Evolutionary conservation across 2,113 vertebrate genomes (phyloP).

Genomic region (Neoarius graeffei): DNA sequence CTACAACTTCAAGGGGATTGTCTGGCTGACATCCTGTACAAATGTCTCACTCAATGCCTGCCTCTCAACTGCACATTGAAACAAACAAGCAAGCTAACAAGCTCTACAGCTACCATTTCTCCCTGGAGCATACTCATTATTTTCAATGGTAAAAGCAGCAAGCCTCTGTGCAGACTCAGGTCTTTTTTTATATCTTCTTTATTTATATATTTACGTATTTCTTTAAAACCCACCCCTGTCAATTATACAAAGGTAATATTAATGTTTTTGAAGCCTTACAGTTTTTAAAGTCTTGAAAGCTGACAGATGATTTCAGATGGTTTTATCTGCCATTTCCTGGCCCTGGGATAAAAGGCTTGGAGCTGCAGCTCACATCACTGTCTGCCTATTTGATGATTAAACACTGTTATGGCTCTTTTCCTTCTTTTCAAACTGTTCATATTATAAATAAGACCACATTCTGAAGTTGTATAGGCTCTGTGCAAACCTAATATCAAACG

Average conservation of each 20-base stretch:
- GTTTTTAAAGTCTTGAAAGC: slow-evolving; percentile 19
- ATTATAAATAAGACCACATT: slow-evolving; percentile 3
- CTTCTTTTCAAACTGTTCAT: not conserved
- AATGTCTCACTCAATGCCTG: slow-evolving; percentile 27
- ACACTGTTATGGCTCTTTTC: slow-evolving; percentile 16
- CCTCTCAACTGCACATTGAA: slow-evolving; percentile 6
- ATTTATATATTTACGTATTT: slow-evolving; percentile 23
- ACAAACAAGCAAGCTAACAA: slow-evolving; percentile 52
- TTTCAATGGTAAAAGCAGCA: slow-evolving; percentile 24
- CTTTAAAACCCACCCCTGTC: slow-evolving; percentile 4
- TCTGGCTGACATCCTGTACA: slow-evolving; percentile 33
- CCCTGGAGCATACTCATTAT: slow-evolving; percentile 45
- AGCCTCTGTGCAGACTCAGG: not conserved
- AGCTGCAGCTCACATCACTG: not conserved
- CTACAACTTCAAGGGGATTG: slow-evolving; percentile 24
- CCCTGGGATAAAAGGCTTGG: slow-evolving; percentile 3
- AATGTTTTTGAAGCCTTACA: not conserved
- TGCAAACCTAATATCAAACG: not conserved
- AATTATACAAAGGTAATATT: slow-evolving; percentile 29
- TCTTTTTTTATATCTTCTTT: slow-evolving; percentile 10
- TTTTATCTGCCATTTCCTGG: slow-evolving; percentile 14
- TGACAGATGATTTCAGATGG: not conserved
- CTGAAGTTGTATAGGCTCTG: not conserved
- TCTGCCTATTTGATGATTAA: slow-evolving; percentile 8
- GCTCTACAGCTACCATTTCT: slow-evolving; percentile 34